Conservation (phyloP, 1,140 invertebrate species). For the Leptinotarsa lineolata region DNA sequence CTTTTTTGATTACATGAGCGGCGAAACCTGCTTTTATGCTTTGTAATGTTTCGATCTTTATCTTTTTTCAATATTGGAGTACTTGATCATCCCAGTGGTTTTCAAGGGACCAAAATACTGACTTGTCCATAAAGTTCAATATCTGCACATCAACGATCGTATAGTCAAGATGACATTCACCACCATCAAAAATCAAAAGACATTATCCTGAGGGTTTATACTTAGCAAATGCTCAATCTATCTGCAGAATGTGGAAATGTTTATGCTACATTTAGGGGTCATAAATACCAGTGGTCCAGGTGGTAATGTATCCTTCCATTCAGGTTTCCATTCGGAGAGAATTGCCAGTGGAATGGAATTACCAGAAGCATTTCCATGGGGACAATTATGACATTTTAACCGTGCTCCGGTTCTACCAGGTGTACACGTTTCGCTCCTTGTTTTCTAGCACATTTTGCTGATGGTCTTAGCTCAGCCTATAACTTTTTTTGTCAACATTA, state of each 20-base stretch:
- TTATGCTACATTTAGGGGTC: constrained; percentile 54
- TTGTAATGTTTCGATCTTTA: constrained; percentile 13
- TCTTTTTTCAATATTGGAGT: constrained; percentile 15
- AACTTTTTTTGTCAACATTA: constrained; percentile 54
- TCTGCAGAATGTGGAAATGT: constrained; percentile 45
- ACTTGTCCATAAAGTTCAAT: constrained; percentile 47
- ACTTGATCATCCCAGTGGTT: constrained; percentile 31
- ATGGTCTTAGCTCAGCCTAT: constrained; percentile 50
- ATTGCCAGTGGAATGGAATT: constrained; percentile 51
- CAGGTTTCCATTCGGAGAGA: constrained; percentile 52
- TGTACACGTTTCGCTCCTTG: constrained; percentile 48
- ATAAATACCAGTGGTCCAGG: constrained; percentile 44
- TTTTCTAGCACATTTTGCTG: constrained; percentile 45
- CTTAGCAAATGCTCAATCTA: constrained; percentile 51
- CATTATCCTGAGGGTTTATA: constrained; percentile 46
- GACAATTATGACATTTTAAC: constrained; percentile 51
- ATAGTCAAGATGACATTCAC: constrained; percentile 49
- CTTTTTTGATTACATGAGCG: too few species aligned
- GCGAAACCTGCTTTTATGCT: background rate
- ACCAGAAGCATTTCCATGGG: constrained; percentile 50
- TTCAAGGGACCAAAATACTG: constrained; percentile 41
- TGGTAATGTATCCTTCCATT: constrained; percentile 46
- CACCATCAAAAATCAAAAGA: constrained; percentile 55
- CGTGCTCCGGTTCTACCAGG: constrained; percentile 47
- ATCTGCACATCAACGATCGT: constrained; percentile 36